A percentile compares a stretch with the other conserved stretches of the same genome.
Evolutionary conservation across 2,888 invertebrate species (phyloP).

Genomic region (Macrosiphum euphorbiae): DNA sequence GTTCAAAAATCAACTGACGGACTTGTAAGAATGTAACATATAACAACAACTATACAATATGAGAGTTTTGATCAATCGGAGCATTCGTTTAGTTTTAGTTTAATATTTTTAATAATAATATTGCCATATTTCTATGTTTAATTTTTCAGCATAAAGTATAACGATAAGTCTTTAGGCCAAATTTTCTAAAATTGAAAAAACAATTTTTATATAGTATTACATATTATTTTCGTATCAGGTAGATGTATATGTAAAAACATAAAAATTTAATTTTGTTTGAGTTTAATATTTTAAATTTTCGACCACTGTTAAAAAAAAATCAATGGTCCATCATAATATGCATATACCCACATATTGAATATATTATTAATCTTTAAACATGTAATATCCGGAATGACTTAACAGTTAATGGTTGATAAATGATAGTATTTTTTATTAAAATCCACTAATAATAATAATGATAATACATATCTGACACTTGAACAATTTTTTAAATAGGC

Average conservation of each 20-base stretch:
- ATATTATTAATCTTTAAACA: neutral
- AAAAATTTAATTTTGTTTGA: neutral
- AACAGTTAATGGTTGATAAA: neutral
- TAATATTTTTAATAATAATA: neutral
- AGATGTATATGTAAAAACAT: neutral
- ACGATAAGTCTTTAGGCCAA: no score
- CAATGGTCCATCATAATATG: neutral
- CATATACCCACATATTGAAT: neutral
- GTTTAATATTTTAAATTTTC: neutral
- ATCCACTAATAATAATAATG: no score
- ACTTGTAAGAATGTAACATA: neutral
- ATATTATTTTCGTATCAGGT: neutral
- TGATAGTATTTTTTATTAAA: neutral
- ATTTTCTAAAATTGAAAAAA: no score
- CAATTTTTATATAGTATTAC: neutral
- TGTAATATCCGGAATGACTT: neutral
- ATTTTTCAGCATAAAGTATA: no score
- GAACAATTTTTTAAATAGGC: no score
- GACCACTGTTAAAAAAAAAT: neutral
- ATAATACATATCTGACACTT: no score
- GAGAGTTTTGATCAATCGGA: neutral
- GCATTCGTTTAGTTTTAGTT: neutral
- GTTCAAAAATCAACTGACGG: neutral
- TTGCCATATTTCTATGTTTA: neutral
- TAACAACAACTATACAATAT: neutral